These are phyloP conservation scores for Ibidorhyncha struthersii DNA, from an alignment of 2,113 vertebrate species.

Conservation along the genomic window DNA sequence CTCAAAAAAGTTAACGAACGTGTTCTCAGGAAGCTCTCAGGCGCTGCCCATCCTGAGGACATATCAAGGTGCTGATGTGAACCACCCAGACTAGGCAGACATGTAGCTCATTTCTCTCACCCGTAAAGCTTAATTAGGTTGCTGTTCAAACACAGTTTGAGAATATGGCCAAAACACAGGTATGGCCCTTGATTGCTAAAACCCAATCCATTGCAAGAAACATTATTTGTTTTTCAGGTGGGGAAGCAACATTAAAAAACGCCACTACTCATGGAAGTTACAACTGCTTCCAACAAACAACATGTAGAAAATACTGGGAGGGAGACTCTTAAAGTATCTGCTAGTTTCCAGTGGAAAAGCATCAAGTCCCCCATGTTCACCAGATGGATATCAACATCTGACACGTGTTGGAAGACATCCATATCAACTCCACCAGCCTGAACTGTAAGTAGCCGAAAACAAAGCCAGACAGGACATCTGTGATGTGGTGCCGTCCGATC, in stretches of 20 bases:
- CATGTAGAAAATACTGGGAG: background rate
- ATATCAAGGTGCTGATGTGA: background rate
- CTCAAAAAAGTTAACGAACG: background rate
- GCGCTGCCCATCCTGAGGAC: conserved; percentile 18
- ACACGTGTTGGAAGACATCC: conserved; percentile 92
- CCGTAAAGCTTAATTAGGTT: background rate
- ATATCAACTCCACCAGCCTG: conserved; percentile 91
- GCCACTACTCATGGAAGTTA: conserved; percentile 10
- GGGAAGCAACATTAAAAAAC: conserved; percentile 49
- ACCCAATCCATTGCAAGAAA: conserved; percentile 5
- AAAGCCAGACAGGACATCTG: conserved; percentile 91
- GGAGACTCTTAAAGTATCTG: conserved; percentile 4
- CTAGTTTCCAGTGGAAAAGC: background rate
- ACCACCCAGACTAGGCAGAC: background rate
- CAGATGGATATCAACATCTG: conserved; percentile 93
- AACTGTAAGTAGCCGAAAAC: conserved; percentile 90
- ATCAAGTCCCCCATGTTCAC: conserved; percentile 18
- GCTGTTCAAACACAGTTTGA: conserved; percentile 31
- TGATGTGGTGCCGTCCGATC: conserved; percentile 92
- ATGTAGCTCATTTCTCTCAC: background rate
- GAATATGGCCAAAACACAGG: background rate
- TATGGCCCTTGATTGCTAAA: background rate
- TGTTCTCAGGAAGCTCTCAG: conserved; percentile 23
- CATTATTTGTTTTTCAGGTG: background rate
- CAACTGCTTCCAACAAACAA: conserved; percentile 12